Conservation (phyloP, 2,888 invertebrate species). For the Masnerella sp. region DNA sequence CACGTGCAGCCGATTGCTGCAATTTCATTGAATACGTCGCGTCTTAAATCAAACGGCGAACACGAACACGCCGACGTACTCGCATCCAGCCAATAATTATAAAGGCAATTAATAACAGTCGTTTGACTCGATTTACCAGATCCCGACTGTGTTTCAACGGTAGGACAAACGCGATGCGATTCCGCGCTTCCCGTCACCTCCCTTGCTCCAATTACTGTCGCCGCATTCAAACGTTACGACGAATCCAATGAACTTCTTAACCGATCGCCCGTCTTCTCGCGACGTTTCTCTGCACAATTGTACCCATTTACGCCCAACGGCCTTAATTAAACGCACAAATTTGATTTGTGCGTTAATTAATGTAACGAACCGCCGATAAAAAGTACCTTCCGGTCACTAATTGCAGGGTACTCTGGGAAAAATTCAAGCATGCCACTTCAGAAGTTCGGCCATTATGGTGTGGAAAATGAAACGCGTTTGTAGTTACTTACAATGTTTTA, state of each 20-base stretch:
- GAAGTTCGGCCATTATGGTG: no score
- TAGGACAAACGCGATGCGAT: slow-evolving; percentile 36
- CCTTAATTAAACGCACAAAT: slow-evolving; percentile 34
- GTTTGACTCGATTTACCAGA: slow-evolving; percentile 59
- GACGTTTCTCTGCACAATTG: slow-evolving; percentile 20
- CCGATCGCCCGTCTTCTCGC: slow-evolving; percentile 1
- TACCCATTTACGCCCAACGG: slow-evolving; percentile 3
- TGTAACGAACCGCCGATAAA: slow-evolving; percentile 1
- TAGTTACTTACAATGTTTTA: no score
- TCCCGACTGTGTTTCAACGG: slow-evolving; percentile 21
- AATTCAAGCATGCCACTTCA: no score
- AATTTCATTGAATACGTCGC: slow-evolving; percentile 53
- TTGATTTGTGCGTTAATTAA: slow-evolving; percentile 33
- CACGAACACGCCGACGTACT: slow-evolving; percentile 31
- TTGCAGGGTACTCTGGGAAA: no score
- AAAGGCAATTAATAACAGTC: slow-evolving; percentile 58
- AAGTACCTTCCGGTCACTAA: no score
- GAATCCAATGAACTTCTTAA: slow-evolving; percentile 62
- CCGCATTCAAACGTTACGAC: slow-evolving; percentile 52
- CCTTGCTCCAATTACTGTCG: slow-evolving; percentile 63
- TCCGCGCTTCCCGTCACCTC: slow-evolving; percentile 23
- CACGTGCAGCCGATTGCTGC: slow-evolving; percentile 46
- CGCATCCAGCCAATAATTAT: slow-evolving; percentile 51
- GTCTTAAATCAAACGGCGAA: slow-evolving; percentile 48
- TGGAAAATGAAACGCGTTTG: no score